Conservation (phyloP, 2,113 vertebrate species). For the Sinocyclocheilus grahami region DNA sequence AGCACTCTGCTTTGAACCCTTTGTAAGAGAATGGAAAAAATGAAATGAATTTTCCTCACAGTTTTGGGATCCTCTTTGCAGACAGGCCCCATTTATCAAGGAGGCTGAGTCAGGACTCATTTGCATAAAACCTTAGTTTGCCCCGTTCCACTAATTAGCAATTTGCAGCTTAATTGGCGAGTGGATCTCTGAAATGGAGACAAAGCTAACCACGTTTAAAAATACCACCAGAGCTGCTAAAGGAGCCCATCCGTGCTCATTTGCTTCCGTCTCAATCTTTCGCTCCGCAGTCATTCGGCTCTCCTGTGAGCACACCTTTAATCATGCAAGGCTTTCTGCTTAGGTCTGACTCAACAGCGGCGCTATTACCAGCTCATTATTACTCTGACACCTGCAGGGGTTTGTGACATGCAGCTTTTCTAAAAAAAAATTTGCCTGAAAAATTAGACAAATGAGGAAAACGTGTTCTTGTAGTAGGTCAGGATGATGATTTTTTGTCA, state of each 20-base stretch:
- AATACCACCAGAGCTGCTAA: constrained; percentile 74
- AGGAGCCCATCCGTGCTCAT: constrained; percentile 45
- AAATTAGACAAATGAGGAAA: constrained; percentile 13
- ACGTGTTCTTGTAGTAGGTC: not conserved
- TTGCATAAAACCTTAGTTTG: constrained; percentile 82
- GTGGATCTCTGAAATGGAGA: constrained; percentile 73
- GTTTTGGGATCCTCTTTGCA: constrained; percentile 76
- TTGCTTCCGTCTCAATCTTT: constrained; percentile 27
- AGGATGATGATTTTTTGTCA: not conserved
- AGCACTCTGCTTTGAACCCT: constrained; percentile 78
- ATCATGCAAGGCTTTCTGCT: constrained; percentile 29
- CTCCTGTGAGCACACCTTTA: constrained; percentile 46
- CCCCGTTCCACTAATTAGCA: constrained; percentile 82
- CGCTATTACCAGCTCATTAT: constrained; percentile 18
- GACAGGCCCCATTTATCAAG: constrained; percentile 81
- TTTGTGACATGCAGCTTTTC: constrained; percentile 10
- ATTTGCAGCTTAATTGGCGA: constrained; percentile 85
- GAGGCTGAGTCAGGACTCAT: constrained; percentile 81
- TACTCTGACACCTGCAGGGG: constrained; percentile 9
- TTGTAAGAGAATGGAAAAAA: constrained; percentile 63
- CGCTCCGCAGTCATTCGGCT: constrained; percentile 12
- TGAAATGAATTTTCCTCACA: constrained; percentile 63
- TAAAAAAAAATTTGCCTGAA: not conserved
- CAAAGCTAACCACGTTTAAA: constrained; percentile 74
- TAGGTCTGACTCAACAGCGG: not conserved